Evolutionary conservation across 2,888 invertebrate genomes (phyloP), one percentile per base, ranked within the genome.

Genomic region (Melinopterus prodromus): DNA sequence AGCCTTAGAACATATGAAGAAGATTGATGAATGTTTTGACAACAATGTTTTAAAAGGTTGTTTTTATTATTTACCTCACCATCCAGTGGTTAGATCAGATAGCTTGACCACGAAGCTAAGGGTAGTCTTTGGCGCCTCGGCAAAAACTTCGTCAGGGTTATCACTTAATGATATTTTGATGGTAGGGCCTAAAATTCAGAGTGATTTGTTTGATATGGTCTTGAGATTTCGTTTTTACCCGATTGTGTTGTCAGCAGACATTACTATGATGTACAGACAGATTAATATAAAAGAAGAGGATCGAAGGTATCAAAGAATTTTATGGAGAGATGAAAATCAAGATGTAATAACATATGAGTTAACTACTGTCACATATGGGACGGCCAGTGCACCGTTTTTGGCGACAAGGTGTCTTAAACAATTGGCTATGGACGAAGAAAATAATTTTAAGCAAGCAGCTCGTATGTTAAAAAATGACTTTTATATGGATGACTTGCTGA

Each of bases 281-380:
- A 70, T 82, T n/a, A 16, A 38, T 35, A 37, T 82, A 16, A 12
- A 36, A 7, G 36, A 71, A 16, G 75, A 78, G 1, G 71, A 82
- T n/a, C 76, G 35, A 6, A 6, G 16, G 12, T 79, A 79, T 6
- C 82, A 82, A 69, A 71, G 79, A n/a, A 80, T 83, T 4, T 14
- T 81, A 26, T 81, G 83, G 82, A 38, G 81, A 38, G 76, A 16
- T 36, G 36, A 16, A 15, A 7, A 36, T 6, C 74, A 80, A 38
- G 70, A 77, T 6, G 5, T 84, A 6, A 26, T 81, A 74, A 72
- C 69, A 35, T 83, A 71, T 35, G 36, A 78, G 70, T 70, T 84
- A n/a, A 71, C 38, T 16, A 84, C 84, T 3, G 84, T 84, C 0
- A 84, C 83, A 7, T 84, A 85, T 71, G 85, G 85, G 0, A 83